phyloP scores from a whole-genome alignment of 2,113 vertebrate genomes.

The Trogon melanurus region DNA sequence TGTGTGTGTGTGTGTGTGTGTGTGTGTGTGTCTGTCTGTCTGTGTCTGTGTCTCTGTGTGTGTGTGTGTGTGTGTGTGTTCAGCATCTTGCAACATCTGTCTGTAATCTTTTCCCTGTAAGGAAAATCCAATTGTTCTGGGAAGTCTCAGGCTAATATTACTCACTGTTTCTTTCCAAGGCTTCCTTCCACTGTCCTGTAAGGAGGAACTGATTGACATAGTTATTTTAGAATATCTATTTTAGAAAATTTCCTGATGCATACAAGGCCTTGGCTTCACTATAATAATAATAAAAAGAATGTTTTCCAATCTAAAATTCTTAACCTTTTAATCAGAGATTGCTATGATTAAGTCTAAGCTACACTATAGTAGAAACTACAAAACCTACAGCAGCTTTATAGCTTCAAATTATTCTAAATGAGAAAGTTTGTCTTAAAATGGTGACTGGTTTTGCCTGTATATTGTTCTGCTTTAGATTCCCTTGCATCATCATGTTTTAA shows the following conservation, averaged over 20 bases:
- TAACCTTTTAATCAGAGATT: not conserved
- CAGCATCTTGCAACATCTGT: not conserved
- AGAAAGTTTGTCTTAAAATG: not conserved
- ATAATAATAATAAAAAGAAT: not conserved
- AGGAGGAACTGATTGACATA: not conserved
- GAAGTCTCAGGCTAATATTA: not conserved
- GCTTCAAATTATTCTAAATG: not conserved
- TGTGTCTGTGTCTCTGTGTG: no score
- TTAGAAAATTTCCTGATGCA: not conserved
- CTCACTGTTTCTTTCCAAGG: not conserved
- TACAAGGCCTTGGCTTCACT: not conserved
- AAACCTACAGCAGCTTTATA: not conserved
- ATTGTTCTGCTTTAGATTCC: not conserved
- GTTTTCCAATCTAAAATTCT: not conserved
- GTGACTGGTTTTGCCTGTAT: not conserved
- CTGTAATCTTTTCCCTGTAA: not conserved
- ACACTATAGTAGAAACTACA: not conserved
- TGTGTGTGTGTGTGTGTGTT: not conserved
- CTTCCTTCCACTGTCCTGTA: not conserved
- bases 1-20: not conserved
- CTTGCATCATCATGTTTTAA: not conserved
- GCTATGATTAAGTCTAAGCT: not conserved
- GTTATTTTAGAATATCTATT: not conserved
- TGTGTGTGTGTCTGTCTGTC: not conserved
- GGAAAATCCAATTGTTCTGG: not conserved